Evolutionary conservation across 1,140 invertebrate genomes (phyloP), one percentile per base, ranked within the genome.

Genomic region (Stegodyphus dumicola): DNA sequence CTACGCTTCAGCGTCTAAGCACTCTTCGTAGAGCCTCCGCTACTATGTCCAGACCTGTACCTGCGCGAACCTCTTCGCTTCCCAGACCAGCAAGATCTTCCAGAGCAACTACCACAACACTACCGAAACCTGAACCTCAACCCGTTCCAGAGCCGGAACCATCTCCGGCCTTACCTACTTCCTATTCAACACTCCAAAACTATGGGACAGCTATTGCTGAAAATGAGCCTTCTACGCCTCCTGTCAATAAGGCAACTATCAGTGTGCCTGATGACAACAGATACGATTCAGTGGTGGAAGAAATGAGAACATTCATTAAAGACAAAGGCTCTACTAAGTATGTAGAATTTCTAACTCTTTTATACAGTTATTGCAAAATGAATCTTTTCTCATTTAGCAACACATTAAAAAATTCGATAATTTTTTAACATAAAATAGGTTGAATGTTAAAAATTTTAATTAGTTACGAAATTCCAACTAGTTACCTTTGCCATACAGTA

Each of bases 231-330:
- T 49, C 84, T 9, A 76, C 81, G 3, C 81, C 81, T 6, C 75
- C 75, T 2, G 48, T 74, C n/a, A 73, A 6, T 49, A 78, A 77
- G 33, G 75, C 84, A 6, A 60, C 66, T n/a, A 86, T 78, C 48
- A 78, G 54, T 10, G 18, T 48, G 56, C 60, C 73, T 11, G 86
- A 87, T 5, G 76, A 86, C 17, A 54, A 53, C 7, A 18, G 86
- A 56, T 87, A 87, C 53, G 86, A 87, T 60, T 79, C 78, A 15
- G 86, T 87, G 6, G 79, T 87, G 56, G 86, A 87, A 52, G 86
- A 87, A 10, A 87, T 87, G 79, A 77, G 74, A 7, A 83, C 78
- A 4, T 77, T 87, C 71, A 66, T 87, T 64, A 79, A 83, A 48
- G 79, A 77, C n/a, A 86, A 86, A 33, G 77, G 77, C 0, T 75